A percentile compares a stretch with the other conserved stretches of the same genome.
These are phyloP conservation scores for Choloepus didactylus DNA, from an alignment of 2,797 vertebrate species.

Conservation along the genomic window DNA sequence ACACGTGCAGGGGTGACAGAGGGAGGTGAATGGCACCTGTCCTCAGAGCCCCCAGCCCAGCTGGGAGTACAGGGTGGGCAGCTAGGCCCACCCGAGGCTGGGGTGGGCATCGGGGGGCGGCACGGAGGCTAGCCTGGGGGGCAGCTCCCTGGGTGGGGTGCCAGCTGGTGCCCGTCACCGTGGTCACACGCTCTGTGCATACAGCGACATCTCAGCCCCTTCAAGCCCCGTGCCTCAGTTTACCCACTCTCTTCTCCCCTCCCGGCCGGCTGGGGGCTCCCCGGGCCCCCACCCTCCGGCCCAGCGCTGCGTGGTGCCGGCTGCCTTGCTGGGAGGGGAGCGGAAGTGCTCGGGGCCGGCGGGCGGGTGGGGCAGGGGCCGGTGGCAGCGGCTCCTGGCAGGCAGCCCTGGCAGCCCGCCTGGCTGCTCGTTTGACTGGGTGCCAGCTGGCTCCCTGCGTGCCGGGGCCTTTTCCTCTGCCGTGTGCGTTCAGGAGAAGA, in stretches of 20 bases:
- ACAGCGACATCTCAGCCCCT: too few species aligned
- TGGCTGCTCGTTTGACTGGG: conserved; percentile 92
- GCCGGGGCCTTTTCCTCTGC: conserved; percentile 87
- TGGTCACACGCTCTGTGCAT: background rate
- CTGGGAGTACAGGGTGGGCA: background rate
- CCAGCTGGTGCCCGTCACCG: background rate
- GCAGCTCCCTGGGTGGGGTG: background rate
- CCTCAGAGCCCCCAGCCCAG: background rate
- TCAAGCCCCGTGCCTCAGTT: background rate
- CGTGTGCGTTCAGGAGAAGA: conserved; percentile 70
- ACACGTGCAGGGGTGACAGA: too few species aligned
- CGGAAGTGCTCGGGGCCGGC: background rate
- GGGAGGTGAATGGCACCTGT: accelerated
- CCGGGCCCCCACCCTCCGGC: conserved; percentile 43
- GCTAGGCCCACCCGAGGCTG: background rate
- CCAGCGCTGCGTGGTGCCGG: conserved; percentile 58
- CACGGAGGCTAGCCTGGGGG: too few species aligned
- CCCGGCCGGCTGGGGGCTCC: accelerated
- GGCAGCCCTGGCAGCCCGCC: conserved; percentile 89
- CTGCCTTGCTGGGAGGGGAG: background rate
- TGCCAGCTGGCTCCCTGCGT: conserved; percentile 94
- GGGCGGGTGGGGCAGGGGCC: conserved; percentile 60
- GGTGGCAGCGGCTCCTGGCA: conserved; percentile 87
- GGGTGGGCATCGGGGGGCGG: too few species aligned
- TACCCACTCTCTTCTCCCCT: accelerated